Evolutionary conservation across 2,797 vertebrate species (phyloP), one percentile per base, ranked within the genome.

Genomic region (Pogonophryne albipinna): DNA sequence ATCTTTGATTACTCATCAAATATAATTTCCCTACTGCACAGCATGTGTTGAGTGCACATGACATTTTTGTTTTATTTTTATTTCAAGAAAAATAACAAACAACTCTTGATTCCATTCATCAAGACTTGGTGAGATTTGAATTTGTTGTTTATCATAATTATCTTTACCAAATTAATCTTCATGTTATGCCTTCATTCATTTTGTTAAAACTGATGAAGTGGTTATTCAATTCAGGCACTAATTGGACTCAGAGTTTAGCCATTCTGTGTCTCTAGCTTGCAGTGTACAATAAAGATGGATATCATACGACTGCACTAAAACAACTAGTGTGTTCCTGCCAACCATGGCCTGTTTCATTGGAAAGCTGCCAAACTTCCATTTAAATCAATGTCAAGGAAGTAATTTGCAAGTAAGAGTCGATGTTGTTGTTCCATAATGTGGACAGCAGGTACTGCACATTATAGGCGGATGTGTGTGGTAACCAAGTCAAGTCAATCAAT

Each of bases 391-490:
- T 51, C n/a, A 57, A 62, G 6, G 4, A 42, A 62, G 41, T 31
- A 13, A 44, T 58, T 62, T 61, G 44, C n/a, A 56, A 47, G 76
- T 64, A 63, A 34, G 27, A 51, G 49, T 58, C 8, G 0, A 31
- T 27, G 23, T 27, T 66, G 55, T 64, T 65, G 49, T 41, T 77
- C 66, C 17, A 42, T 58, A 53, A 51, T 27, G 15, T 60, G 20
- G 16, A 63, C 9, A 1, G 16, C 50, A 79, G 67, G 47, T 65
- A 45, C 34, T 55, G 72, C 66, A 38, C 34, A 38, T 9, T 38
- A 27, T 27, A 45, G 73, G 76, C 61, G 62, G 65, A 65, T 57
- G n/a, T 64, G 42, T 73, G 56, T 61, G 20, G 46, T 62, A 51
- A 67, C 49, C 19, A 45, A 16, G 11, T n/a, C 55, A 65, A 51